These are phyloP conservation scores for Stegastes partitus DNA, from an alignment of 2,113 vertebrate species.

Conservation along the genomic window DNA sequence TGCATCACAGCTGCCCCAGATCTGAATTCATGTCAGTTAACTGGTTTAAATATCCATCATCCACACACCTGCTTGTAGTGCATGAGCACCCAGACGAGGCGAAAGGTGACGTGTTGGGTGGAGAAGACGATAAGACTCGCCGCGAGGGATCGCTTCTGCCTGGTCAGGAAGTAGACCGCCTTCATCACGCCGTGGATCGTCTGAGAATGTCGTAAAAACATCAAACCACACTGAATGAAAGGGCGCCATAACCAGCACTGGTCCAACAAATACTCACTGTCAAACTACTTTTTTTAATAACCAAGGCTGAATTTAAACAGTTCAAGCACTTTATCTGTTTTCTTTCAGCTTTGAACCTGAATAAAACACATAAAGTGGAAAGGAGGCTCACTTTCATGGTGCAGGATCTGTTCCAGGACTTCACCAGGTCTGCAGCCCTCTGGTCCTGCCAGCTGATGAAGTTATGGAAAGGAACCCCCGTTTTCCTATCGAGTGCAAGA, in stretches of 20 bases:
- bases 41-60: background rate
- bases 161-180: conserved; percentile 90
- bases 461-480: conserved; percentile 95
- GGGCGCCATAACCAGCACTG: background rate
- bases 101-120: conserved; percentile 91
- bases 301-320: background rate
- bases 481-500: conserved; percentile 82
- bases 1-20: background rate
- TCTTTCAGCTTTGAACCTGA: background rate
- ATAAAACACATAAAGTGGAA: background rate
- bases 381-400: conserved; percentile 88
- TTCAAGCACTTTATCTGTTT: background rate
- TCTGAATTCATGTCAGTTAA: background rate
- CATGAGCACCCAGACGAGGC: conserved; percentile 90
- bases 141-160: conserved; percentile 86
- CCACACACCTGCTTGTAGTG: conserved; percentile 88
- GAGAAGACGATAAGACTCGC: conserved; percentile 90
- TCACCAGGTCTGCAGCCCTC: conserved; percentile 90
- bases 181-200: conserved; percentile 85
- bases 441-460: conserved; percentile 98
- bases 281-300: background rate
- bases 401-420: conserved; percentile 93
- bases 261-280: background rate
- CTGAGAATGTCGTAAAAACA: conserved; percentile 75
- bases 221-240: background rate